These are phyloP conservation scores for Drosophila stalkeri DNA, from an alignment of 2,888 invertebrate species.

Conservation along the genomic window DNA sequence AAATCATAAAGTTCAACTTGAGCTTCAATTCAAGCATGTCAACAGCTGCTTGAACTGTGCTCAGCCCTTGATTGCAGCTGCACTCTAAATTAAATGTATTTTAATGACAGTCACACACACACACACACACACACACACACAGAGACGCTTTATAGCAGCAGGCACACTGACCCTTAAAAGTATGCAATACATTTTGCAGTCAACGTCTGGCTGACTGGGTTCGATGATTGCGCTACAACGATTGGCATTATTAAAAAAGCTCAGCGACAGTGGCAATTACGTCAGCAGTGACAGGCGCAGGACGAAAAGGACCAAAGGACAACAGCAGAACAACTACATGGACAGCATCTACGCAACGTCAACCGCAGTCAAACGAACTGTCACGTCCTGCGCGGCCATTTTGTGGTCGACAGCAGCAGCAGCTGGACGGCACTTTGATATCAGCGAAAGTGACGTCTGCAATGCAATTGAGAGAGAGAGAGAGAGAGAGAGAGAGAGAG, in stretches of 20 bases:
- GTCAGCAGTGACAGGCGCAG: constrained; percentile 23
- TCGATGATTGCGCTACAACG: constrained; percentile 24
- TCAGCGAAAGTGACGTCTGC: constrained; percentile 45
- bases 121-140: background rate
- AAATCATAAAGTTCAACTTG: constrained; percentile 13
- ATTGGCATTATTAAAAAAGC: constrained; percentile 21
- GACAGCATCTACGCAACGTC: constrained; percentile 22
- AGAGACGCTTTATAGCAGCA: background rate
- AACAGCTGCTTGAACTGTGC: constrained; percentile 16
- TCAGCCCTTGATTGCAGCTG: constrained; percentile 9
- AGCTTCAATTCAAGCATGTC: background rate
- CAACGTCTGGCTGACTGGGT: constrained; percentile 1
- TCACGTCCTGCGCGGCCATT: constrained; percentile 16
- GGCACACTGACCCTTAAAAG: constrained; percentile 40
- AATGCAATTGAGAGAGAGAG: background rate
- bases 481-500: background rate
- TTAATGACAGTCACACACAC: constrained; percentile 40
- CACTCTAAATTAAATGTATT: constrained; percentile 33
- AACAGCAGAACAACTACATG: background rate
- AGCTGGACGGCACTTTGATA: constrained; percentile 30
- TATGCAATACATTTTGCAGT: constrained; percentile 40
- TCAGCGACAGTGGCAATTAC: constrained; percentile 29
- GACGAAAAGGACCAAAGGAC: background rate
- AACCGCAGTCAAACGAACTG: constrained; percentile 27
- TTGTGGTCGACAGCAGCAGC: constrained; percentile 18